Base-by-base conservation (phyloP, 2,797 vertebrate genomes). In the Knipowitschia caucasica region DNA sequence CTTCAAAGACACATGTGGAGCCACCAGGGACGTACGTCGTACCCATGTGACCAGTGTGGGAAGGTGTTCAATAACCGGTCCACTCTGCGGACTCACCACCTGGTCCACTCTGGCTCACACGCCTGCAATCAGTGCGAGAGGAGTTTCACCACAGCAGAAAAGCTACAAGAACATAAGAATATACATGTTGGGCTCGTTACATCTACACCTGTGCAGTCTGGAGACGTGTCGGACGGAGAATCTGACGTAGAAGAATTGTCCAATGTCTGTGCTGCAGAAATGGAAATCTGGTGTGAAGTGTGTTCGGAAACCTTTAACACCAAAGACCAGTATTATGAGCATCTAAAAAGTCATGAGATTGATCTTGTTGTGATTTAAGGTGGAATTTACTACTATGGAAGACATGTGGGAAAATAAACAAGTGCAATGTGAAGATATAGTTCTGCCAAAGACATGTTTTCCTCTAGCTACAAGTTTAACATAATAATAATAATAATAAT, bases 251-350 rank as follows among this genome's bases (percentile, higher is more conserved):
- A 21, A 12, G 36, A 10, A 12, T 4, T 39, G 9, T 17, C 11
- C 18, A 20, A 39, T 2, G 36, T 39, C 2, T 39, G 12, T 1
- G 18, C 36, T 21, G 18, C 21, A 10, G 36, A 39, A 20, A 20
- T 39, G 36, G 36, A 26, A 25, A 27, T 27, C 3, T 17, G 24
- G 9, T 44, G 42, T 17, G 42, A 15, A 44, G 6, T 27, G 47
- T 21, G 43, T 24, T 27, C 24, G 17, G 42, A 44, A 25, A 44
- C 24, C 2, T 44, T 44, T n/a, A 24, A 27, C 11, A 27, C 23
- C 25, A 27, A 44, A 44, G 42, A 27, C n/a, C 42, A 27, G 5
- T 44, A 44, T 27, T 44, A 44, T 27, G 21, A 15, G 10, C 42
- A 44, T 24, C 42, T 26, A 8, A 24, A 44, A 25, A 44, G 17